These are phyloP conservation scores for Chunga burmeisteri DNA, from an alignment of 2,113 vertebrate species.

Conservation along the genomic window DNA sequence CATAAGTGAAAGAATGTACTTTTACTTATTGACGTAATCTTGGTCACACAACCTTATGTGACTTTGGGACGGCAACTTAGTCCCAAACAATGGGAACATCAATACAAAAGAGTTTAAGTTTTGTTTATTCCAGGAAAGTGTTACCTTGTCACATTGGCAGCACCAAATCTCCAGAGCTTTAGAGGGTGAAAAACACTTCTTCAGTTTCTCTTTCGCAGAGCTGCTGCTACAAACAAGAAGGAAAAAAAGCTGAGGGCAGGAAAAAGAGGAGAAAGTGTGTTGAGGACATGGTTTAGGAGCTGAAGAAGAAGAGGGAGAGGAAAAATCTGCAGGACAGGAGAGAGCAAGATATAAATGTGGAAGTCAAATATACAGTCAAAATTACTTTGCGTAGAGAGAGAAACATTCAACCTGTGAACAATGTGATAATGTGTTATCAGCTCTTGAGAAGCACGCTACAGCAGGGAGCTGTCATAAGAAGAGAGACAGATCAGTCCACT, in stretches of 20 bases:
- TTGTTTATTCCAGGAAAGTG: background rate
- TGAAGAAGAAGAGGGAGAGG: background rate
- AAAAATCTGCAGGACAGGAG: background rate
- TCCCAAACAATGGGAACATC: background rate
- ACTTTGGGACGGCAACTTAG: background rate
- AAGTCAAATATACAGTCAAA: background rate
- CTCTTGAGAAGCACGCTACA: background rate
- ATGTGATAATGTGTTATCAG: background rate
- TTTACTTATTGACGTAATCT: background rate
- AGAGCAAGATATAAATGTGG: background rate
- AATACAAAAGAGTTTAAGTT: background rate
- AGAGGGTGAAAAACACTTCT: background rate
- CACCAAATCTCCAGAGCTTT: background rate
- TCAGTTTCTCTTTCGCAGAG: background rate
- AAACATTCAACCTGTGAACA: background rate
- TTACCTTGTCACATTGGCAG: background rate
- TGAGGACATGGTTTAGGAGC: background rate
- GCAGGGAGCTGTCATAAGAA: background rate
- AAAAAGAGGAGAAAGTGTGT: background rate
- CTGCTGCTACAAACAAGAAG: background rate
- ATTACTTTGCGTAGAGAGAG: background rate
- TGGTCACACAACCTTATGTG: background rate
- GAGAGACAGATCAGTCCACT: background rate
- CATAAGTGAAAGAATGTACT: background rate
- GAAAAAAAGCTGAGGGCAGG: fast-evolving